These are phyloP conservation scores for Ceyx cyanopectus DNA, from an alignment of 2,113 vertebrate genomes.

Conservation along the genomic window DNA sequence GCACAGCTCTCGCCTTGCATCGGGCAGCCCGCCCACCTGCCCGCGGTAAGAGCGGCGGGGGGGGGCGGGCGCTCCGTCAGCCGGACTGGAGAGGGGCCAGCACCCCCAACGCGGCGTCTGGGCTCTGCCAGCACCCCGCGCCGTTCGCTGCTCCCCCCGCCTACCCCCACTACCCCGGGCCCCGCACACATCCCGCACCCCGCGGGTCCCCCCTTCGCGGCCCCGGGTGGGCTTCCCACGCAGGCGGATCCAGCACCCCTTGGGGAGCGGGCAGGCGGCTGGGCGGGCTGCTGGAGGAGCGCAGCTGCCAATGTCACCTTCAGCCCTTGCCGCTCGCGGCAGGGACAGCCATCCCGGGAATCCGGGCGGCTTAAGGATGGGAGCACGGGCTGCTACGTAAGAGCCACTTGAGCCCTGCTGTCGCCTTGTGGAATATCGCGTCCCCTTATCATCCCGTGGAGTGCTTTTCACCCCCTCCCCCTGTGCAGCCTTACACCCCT, in stretches of 20 bases:
- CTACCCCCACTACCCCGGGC: not conserved
- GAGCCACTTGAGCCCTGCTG: constrained; percentile 70
- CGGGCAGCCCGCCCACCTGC: not conserved
- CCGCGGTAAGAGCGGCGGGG: not conserved
- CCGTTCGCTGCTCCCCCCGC: not conserved
- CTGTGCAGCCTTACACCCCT: constrained; percentile 10
- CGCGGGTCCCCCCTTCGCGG: not conserved
- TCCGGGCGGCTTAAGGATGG: constrained; percentile 61
- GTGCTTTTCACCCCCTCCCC: not conserved
- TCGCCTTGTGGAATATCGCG: constrained; percentile 56
- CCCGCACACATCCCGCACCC: not conserved
- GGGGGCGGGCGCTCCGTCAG: not conserved
- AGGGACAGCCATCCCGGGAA: constrained; percentile 64
- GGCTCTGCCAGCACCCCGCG: not conserved
- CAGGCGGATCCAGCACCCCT: not conserved
- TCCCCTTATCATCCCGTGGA: constrained; percentile 48
- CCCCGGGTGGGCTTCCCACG: not conserved
- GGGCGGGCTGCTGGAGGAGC: not conserved
- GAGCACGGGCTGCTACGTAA: constrained; percentile 61
- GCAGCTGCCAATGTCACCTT: constrained; percentile 64
- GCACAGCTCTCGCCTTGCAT: not conserved
- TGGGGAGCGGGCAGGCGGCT: not conserved
- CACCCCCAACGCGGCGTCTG: not conserved
- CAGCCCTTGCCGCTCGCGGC: constrained; percentile 16
- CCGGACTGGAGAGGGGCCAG: not conserved